These are phyloP conservation scores for Amblyopsis rosae DNA, from an alignment of 2,113 vertebrate species.

Conservation along the genomic window DNA sequence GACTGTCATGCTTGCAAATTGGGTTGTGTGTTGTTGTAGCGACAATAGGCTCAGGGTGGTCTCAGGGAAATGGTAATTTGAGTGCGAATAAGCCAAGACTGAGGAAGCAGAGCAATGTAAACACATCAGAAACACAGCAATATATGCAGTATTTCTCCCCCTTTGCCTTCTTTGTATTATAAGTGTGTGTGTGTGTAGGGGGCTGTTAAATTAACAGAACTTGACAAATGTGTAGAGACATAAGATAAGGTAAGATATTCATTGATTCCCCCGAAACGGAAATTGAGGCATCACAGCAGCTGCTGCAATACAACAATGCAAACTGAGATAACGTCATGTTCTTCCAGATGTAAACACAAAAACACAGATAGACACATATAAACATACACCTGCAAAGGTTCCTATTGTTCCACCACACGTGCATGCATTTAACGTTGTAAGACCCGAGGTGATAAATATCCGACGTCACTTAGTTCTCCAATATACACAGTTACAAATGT, in stretches of 20 bases:
- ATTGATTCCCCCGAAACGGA: no score
- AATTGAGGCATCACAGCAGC: no score
- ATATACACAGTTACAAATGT: no score
- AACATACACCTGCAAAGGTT: constrained; percentile 2
- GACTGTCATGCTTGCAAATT: constrained; percentile 44
- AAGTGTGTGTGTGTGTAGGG: background rate
- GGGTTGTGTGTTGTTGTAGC: constrained; percentile 9
- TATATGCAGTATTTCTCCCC: background rate
- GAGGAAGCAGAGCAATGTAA: constrained; percentile 36
- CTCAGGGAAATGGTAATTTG: constrained; percentile 40
- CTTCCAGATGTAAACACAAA: constrained; percentile 11
- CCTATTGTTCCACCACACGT: no score
- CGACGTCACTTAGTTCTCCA: no score
- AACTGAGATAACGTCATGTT: constrained; percentile 9
- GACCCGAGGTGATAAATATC: no score
- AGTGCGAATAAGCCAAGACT: constrained; percentile 45
- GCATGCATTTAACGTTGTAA: no score
- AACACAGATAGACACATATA: constrained; percentile 26
- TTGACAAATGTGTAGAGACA: no score
- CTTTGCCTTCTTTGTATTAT: no score
- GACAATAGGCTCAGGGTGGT: constrained; percentile 4
- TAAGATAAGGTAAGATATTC: no score
- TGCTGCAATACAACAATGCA: no score
- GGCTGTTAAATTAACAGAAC: no score
- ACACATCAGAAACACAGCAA: constrained; percentile 30